Evolutionary conservation across 2,888 invertebrate species (phyloP).

Genomic region (Neoascia interrupta): DNA sequence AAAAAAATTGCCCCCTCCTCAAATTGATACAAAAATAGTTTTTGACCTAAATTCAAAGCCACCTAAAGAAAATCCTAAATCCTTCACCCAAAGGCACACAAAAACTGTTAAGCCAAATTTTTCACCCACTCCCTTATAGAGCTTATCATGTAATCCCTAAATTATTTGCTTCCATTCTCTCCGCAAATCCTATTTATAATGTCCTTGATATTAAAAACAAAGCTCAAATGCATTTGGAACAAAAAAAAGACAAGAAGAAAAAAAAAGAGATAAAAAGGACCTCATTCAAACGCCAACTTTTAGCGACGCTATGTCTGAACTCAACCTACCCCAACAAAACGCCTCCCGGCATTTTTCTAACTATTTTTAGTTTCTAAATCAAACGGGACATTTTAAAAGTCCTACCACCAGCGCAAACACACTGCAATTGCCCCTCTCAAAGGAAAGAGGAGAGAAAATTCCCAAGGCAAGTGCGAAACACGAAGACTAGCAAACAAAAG

Average conservation of each 20-base stretch:
- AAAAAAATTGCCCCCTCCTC: too few species aligned
- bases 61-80: too few species aligned
- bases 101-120: not conserved
- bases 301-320: slow-evolving; percentile 13
- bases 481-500: slow-evolving; percentile 54
- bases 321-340: slow-evolving; percentile 41
- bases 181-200: slow-evolving; percentile 35
- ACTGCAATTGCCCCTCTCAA: slow-evolving; percentile 41
- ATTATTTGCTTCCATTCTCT: slow-evolving; percentile 26
- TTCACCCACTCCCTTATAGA: slow-evolving; percentile 12
- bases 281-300: not conserved
- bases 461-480: slow-evolving; percentile 66
- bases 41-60: too few species aligned
- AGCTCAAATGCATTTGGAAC: slow-evolving; percentile 12
- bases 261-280: not conserved
- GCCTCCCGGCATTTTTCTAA: slow-evolving; percentile 33
- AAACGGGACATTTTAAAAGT: slow-evolving; percentile 63
- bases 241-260: not conserved
- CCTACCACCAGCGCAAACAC: not conserved
- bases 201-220: slow-evolving; percentile 30
- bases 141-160: slow-evolving; percentile 30
- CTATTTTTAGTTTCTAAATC: slow-evolving; percentile 66
- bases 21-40: too few species aligned
- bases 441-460: slow-evolving; percentile 10
- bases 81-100: too few species aligned